A percentile compares a stretch with the other conserved stretches of the same genome.
Evolutionary conservation across 2,797 vertebrate species (phyloP).

Genomic region (Pantherophis vulpinus): DNA sequence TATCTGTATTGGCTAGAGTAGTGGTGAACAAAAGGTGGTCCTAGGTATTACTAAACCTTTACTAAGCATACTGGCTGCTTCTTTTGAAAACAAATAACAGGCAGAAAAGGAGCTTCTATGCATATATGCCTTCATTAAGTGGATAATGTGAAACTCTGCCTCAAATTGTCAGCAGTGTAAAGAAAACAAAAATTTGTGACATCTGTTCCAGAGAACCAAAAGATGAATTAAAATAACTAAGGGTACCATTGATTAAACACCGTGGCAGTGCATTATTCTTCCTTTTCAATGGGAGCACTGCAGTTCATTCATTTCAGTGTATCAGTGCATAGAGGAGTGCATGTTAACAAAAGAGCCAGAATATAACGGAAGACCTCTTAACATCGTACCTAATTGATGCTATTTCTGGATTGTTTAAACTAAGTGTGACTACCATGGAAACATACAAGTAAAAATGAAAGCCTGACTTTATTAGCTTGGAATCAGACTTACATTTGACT

Average conservation of each 20-base stretch:
- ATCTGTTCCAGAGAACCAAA: constrained; percentile 1
- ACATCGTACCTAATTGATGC: neutral
- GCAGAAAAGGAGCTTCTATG: neutral
- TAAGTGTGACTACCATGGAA: neutral
- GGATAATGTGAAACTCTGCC: neutral
- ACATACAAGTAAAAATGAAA: neutral
- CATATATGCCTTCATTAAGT: neutral
- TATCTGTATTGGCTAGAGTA: too few relatives aligned
- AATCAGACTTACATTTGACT: neutral
- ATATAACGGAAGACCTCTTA: constrained; percentile 14
- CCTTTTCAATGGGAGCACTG: neutral
- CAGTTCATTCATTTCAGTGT: constrained; percentile 6
- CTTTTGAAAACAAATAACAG: neutral
- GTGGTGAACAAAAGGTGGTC: neutral
- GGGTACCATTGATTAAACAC: neutral
- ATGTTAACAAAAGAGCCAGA: constrained; percentile 4
- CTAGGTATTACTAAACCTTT: neutral
- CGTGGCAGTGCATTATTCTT: neutral
- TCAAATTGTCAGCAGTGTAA: neutral
- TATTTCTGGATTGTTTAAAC: neutral
- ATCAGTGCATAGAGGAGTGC: neutral
- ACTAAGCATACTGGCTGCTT: neutral
- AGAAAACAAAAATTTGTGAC: neutral
- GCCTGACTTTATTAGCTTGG: neutral
- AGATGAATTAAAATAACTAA: neutral